These are phyloP conservation scores for Resseliella maxima DNA, from an alignment of 2,888 invertebrate genomes.

Conservation along the genomic window DNA sequence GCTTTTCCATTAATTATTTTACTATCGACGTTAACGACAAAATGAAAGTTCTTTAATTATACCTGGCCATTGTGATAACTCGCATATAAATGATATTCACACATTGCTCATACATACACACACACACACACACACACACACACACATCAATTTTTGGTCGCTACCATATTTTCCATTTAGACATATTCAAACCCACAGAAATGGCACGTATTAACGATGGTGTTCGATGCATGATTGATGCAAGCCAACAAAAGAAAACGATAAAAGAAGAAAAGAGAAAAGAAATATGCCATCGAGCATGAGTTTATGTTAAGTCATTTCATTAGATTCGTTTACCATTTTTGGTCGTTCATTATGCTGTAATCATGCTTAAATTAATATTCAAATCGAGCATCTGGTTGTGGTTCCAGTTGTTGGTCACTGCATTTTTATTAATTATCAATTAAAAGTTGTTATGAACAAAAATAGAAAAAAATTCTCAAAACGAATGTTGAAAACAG, in stretches of 20 bases:
- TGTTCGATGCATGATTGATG: background rate
- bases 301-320: background rate
- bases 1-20: background rate
- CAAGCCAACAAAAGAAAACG: background rate
- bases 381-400: background rate
- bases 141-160: background rate
- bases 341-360: background rate
- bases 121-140: too few species aligned
- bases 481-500: background rate
- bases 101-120: too few species aligned
- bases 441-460: constrained; percentile 16
- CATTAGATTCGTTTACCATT: background rate
- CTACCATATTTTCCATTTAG: background rate
- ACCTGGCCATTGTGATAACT: background rate
- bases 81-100: background rate
- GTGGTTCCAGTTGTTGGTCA: background rate
- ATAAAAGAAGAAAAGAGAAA: background rate
- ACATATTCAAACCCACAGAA: background rate
- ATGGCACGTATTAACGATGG: background rate
- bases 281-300: background rate
- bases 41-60: constrained; percentile 45
- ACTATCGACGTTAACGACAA: background rate
- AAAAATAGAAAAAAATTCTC: background rate
- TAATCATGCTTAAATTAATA: background rate
- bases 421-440: background rate